Percentiles rank a stretch among this genome's conserved stretches.
phyloP scores from a whole-genome alignment of 1,140 invertebrate genomes.

The Mesaphorura yosii region DNA sequence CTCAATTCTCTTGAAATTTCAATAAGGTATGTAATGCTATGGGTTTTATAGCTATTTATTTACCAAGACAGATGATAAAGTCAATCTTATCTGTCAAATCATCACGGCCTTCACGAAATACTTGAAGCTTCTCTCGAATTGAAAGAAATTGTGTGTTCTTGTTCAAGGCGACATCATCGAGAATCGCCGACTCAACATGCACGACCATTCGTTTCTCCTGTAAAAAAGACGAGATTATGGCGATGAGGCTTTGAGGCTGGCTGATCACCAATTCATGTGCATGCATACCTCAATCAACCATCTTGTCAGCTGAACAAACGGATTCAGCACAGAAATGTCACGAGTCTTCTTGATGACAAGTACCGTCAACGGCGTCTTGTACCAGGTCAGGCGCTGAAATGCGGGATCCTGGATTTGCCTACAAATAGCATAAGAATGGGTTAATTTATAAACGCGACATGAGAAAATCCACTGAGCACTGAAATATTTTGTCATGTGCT shows the following conservation, averaged over 20 bases:
- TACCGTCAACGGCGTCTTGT: slow-evolving; percentile 85
- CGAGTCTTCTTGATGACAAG: slow-evolving; percentile 92
- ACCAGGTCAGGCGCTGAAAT: slow-evolving; percentile 89
- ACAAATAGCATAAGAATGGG: slow-evolving; percentile 33
- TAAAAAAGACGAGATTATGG: slow-evolving; percentile 28
- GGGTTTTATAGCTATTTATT: too few relatives aligned
- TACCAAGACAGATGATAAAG: slow-evolving; percentile 91
- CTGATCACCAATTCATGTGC: slow-evolving; percentile 1
- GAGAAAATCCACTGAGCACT: too few relatives aligned
- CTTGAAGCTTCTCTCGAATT: slow-evolving; percentile 72
- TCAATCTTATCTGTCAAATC: slow-evolving; percentile 78
- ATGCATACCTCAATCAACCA: slow-evolving; percentile 76
- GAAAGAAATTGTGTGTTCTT: slow-evolving; percentile 55
- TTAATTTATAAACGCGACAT: neutral
- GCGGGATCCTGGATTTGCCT: slow-evolving; percentile 96
- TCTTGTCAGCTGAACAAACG: slow-evolving; percentile 83
- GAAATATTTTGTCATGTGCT: neutral
- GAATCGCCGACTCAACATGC: slow-evolving; percentile 76
- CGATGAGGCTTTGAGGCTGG: slow-evolving; percentile 1
- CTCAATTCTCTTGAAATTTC: too few relatives aligned
- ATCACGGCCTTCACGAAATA: slow-evolving; percentile 72
- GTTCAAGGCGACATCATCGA: slow-evolving; percentile 65
- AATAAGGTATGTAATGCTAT: too few relatives aligned
- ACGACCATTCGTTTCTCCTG: slow-evolving; percentile 90
- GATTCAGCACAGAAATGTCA: slow-evolving; percentile 73